These are phyloP conservation scores for Cynocephalus volans DNA, from an alignment of 2,113 vertebrate genomes.

Conservation along the genomic window DNA sequence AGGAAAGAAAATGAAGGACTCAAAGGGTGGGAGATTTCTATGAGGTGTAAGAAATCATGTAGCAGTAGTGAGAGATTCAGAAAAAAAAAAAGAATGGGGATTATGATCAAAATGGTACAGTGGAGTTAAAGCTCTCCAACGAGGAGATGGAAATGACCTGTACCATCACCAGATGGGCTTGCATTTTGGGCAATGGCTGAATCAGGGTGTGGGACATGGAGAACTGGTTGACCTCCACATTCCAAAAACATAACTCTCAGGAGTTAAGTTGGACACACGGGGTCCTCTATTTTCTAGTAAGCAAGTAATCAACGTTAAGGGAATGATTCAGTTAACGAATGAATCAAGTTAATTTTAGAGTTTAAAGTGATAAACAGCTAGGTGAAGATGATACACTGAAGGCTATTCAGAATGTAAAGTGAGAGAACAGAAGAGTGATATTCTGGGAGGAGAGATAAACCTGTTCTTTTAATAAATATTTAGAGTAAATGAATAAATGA, in stretches of 20 bases:
- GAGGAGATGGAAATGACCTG: not conserved
- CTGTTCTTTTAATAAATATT: constrained; percentile 13
- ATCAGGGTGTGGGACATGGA: not conserved
- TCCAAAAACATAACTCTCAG: not conserved
- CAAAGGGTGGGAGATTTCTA: not conserved
- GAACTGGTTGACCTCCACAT: not conserved
- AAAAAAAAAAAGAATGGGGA: not conserved
- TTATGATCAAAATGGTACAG: not conserved
- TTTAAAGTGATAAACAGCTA: not conserved
- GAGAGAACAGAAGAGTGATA: not conserved
- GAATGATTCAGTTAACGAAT: not conserved
- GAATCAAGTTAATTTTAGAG: not conserved
- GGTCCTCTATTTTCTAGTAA: not conserved
- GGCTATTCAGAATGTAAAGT: not conserved
- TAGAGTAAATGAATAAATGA: not conserved
- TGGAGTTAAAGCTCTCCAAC: not conserved
- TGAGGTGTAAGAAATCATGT: not conserved
- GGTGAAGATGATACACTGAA: not conserved
- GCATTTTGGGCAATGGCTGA: not conserved
- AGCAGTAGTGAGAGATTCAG: not conserved
- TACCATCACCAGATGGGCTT: not conserved
- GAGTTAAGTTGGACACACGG: not conserved
- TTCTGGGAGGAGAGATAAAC: not conserved
- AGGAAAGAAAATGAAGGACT: not conserved
- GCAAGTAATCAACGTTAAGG: not conserved